Conservation (phyloP, 2,888 invertebrate species). For the Melinaea menophilus region DNA sequence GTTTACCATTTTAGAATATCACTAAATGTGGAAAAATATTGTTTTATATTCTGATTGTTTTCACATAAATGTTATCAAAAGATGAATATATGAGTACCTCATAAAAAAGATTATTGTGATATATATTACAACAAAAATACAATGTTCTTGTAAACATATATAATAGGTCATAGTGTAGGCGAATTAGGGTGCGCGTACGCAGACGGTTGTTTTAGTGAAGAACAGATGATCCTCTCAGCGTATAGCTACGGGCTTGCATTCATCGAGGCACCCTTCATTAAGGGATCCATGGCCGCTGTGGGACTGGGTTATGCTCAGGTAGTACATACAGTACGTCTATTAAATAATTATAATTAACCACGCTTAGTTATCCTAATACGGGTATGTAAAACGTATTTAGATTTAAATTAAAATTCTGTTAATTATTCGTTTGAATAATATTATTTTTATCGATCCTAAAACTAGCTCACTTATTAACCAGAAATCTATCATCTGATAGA, state of each 20-base stretch:
- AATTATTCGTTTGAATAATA: no score
- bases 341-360: no score
- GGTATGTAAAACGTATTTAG: no score
- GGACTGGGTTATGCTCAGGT: conserved; percentile 80
- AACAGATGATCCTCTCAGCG: conserved; percentile 90
- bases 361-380: no score
- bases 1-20: not conserved
- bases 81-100: no score
- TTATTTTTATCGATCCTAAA: not conserved
- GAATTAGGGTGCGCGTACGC: conserved; percentile 97
- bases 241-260: conserved; percentile 90
- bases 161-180: conserved; percentile 93
- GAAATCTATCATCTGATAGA: conserved; percentile 41
- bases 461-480: not conserved
- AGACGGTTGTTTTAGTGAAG: conserved; percentile 92
- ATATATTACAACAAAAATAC: no score
- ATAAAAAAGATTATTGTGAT: no score
- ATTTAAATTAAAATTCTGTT: no score
- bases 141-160: no score
- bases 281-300: conserved; percentile 93
- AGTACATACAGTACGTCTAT: not conserved
- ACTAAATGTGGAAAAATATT: not conserved
- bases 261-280: conserved; percentile 82
- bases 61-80: no score
- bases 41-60: no score